phyloP scores from a whole-genome alignment of 2,888 invertebrate genomes.

The Nemapogon koenigi region DNA sequence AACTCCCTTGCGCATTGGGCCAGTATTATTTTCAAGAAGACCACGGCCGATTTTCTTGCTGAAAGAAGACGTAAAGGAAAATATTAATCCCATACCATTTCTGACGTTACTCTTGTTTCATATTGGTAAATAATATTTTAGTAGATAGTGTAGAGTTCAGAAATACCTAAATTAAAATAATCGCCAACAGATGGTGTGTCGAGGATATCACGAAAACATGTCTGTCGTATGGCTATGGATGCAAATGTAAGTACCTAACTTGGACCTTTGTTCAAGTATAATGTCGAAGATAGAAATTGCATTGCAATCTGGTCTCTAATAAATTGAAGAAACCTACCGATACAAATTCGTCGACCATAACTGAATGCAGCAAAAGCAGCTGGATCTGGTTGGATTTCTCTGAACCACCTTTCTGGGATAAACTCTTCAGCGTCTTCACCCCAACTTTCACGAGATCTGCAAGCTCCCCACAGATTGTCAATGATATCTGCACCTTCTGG shows the following conservation, averaged over 20 bases:
- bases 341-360: slow-evolving; percentile 31
- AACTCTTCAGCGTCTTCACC: slow-evolving; percentile 30
- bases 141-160: too few relatives aligned
- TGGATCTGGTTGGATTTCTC: slow-evolving; percentile 14
- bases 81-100: background rate
- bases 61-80: slow-evolving; percentile 11
- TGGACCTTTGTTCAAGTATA: too few relatives aligned
- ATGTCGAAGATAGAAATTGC: too few relatives aligned
- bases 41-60: slow-evolving; percentile 42
- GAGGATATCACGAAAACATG: too few relatives aligned
- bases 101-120: too few relatives aligned
- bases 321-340: slow-evolving; percentile 22
- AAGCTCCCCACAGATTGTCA: slow-evolving; percentile 32
- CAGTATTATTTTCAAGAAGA: slow-evolving; percentile 33
- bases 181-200: too few relatives aligned
- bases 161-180: too few relatives aligned
- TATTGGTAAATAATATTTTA: too few relatives aligned
- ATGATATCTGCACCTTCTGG: slow-evolving; percentile 28
- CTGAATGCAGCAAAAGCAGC: slow-evolving; percentile 32
- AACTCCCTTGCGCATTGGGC: slow-evolving; percentile 31
- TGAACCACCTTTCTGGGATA: slow-evolving; percentile 37
- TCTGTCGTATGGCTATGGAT: too few relatives aligned
- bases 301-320: too few relatives aligned
- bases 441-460: slow-evolving; percentile 30
- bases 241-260: too few relatives aligned